Evolutionary conservation across 2,797 vertebrate species (phyloP).

Genomic region (Danio jaintianensis): DNA sequence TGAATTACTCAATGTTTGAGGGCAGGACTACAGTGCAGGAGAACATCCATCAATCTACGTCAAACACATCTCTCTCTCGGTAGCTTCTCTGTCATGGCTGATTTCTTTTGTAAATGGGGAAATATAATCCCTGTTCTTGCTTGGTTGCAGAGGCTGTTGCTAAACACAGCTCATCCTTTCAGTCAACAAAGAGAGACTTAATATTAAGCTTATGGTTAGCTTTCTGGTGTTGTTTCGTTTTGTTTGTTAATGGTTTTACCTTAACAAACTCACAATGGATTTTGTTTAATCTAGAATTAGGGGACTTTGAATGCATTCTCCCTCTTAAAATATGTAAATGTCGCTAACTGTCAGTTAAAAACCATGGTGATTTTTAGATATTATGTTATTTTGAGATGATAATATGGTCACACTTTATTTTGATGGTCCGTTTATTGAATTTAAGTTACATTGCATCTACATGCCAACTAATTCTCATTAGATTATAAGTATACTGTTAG

Average conservation of each 20-base stretch:
- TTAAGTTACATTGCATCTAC: no score
- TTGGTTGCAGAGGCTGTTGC: not conserved
- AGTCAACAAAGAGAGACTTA: constrained; percentile 33
- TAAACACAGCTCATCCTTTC: constrained; percentile 32
- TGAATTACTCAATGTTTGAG: constrained; percentile 21
- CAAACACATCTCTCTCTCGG: constrained; percentile 24
- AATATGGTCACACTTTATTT: no score
- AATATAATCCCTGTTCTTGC: constrained; percentile 23
- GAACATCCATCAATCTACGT: constrained; percentile 40
- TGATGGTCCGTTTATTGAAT: no score
- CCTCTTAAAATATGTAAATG: no score
- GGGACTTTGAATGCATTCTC: not conserved
- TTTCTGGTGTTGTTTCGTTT: not conserved
- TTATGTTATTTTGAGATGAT: not conserved
- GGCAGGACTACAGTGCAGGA: not conserved
- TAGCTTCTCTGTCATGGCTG: constrained; percentile 33
- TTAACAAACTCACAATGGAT: not conserved
- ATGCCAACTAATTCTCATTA: no score
- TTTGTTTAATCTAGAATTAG: constrained; percentile 8
- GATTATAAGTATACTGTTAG: no score
- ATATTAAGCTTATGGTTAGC: constrained; percentile 16
- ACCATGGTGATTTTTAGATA: not conserved
- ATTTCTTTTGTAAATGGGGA: constrained; percentile 43
- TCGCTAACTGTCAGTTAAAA: not conserved
- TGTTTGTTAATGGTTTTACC: not conserved